These are phyloP conservation scores for Pachypsylla venusta DNA, from an alignment of 1,140 invertebrate species.

Conservation along the genomic window DNA sequence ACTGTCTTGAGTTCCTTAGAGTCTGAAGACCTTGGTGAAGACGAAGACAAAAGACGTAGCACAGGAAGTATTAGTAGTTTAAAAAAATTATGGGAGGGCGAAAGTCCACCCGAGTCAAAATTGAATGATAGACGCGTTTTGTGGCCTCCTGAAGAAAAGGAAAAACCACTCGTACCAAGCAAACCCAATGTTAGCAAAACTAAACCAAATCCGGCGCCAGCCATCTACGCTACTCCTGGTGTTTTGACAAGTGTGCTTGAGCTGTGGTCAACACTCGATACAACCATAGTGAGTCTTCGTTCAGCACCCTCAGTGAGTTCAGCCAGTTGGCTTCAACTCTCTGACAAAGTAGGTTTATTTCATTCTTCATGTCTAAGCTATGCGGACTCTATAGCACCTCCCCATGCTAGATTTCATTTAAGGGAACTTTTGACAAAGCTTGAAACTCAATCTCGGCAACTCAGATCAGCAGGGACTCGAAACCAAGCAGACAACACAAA, in stretches of 20 bases:
- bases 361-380: constrained; percentile 60
- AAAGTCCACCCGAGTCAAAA: constrained; percentile 38
- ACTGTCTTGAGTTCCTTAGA: constrained; percentile 28
- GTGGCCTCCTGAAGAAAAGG: constrained; percentile 41
- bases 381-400: constrained; percentile 54
- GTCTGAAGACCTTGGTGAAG: constrained; percentile 36
- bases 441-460: constrained; percentile 57
- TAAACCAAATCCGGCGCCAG: constrained; percentile 24
- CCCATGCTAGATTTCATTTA: constrained; percentile 76
- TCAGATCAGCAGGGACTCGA: constrained; percentile 53
- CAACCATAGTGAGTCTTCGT: constrained; percentile 44
- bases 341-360: constrained; percentile 63
- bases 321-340: constrained; percentile 62
- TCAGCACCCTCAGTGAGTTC: constrained; percentile 40
- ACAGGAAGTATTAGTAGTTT: constrained; percentile 84
- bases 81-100: constrained; percentile 76
- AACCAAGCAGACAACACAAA: constrained; percentile 51
- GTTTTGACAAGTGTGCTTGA: constrained; percentile 42
- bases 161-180: constrained; percentile 52
- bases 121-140: constrained; percentile 36
- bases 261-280: constrained; percentile 48
- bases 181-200: constrained; percentile 40
- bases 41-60: constrained; percentile 72
- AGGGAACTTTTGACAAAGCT: constrained; percentile 67
- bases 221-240: constrained; percentile 49